A percentile compares a stretch with the other conserved stretches of the same genome.
Conservation (phyloP, 1,140 invertebrate species). For the Solen grandis region DNA sequence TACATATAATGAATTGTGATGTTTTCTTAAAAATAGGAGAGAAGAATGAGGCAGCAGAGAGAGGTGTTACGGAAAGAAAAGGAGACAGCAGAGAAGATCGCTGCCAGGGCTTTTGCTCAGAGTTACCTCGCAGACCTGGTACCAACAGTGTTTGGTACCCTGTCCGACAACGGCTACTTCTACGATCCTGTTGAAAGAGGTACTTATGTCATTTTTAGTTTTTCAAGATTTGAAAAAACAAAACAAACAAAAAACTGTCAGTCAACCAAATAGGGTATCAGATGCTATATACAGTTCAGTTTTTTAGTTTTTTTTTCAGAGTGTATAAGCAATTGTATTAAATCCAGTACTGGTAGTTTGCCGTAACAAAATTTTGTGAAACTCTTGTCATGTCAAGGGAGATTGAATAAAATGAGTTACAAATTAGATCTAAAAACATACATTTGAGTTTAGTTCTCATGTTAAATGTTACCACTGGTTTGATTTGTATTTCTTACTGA, state of each 20-base stretch:
- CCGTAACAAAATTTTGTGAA: neutral
- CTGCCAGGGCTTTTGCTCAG: constrained; percentile 89
- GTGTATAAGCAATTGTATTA: neutral
- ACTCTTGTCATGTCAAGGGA: too few species aligned
- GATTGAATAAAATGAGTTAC: too few species aligned
- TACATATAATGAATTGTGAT: too few species aligned
- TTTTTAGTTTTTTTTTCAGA: neutral
- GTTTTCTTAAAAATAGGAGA: too few species aligned
- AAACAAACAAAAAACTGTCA: neutral
- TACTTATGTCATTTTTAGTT: constrained; percentile 64
- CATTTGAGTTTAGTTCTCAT: too few species aligned
- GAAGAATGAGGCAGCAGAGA: constrained; percentile 82
- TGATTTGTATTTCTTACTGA: too few species aligned
- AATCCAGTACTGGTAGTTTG: neutral
- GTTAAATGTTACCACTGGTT: too few species aligned
- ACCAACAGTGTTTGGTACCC: constrained; percentile 89
- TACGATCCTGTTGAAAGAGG: constrained; percentile 87
- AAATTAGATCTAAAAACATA: too few species aligned
- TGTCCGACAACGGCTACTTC: constrained; percentile 89
- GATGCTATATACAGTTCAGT: neutral
- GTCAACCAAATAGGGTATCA: neutral
- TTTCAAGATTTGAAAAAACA: neutral
- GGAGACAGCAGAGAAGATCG: constrained; percentile 90
- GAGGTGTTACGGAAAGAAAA: constrained; percentile 84
- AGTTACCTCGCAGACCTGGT: constrained; percentile 92